Conservation (phyloP, 2,797 vertebrate species). For the Lates japonicus region DNA sequence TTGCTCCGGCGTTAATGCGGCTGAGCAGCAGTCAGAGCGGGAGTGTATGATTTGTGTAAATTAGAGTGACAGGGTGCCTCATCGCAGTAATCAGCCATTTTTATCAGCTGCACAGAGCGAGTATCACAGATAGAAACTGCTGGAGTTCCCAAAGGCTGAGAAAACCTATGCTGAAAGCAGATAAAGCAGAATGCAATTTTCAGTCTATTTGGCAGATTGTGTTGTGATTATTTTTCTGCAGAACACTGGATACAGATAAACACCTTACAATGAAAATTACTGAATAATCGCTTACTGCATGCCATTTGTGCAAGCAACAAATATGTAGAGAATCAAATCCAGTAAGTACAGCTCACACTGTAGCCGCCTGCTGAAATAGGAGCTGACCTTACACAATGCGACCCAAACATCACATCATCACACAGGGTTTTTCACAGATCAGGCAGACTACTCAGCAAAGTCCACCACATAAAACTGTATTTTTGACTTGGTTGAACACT, state of each 20-base stretch:
- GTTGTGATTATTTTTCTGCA: conserved; percentile 40
- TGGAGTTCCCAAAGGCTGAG: conserved; percentile 37
- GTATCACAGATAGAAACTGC: conserved; percentile 49
- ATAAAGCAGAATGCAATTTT: conserved; percentile 61
- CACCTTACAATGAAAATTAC: conserved; percentile 43
- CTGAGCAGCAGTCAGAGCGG: conserved; percentile 72
- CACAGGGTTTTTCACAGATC: conserved; percentile 20
- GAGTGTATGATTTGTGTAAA: conserved; percentile 69
- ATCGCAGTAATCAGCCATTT: conserved; percentile 78
- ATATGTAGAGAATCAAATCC: conserved; percentile 22
- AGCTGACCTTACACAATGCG: conserved; percentile 42
- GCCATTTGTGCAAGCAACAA: conserved; percentile 14
- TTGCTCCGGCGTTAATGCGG: conserved; percentile 65
- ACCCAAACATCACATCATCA: conserved; percentile 28
- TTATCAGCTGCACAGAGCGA: conserved; percentile 62
- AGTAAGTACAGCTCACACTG: conserved; percentile 1
- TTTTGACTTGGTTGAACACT: conserved; percentile 39
- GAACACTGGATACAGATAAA: conserved; percentile 46
- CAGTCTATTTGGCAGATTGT: conserved; percentile 50
- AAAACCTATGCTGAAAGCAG: conserved; percentile 33
- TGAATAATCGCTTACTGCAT: conserved; percentile 30
- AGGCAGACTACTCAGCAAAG: conserved; percentile 1
- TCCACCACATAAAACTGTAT: conserved; percentile 30
- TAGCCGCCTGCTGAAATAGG: conserved; percentile 26
- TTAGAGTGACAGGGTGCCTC: conserved; percentile 79